These are phyloP conservation scores for Syngnathus typhle DNA, from an alignment of 2,113 vertebrate genomes.

Conservation along the genomic window DNA sequence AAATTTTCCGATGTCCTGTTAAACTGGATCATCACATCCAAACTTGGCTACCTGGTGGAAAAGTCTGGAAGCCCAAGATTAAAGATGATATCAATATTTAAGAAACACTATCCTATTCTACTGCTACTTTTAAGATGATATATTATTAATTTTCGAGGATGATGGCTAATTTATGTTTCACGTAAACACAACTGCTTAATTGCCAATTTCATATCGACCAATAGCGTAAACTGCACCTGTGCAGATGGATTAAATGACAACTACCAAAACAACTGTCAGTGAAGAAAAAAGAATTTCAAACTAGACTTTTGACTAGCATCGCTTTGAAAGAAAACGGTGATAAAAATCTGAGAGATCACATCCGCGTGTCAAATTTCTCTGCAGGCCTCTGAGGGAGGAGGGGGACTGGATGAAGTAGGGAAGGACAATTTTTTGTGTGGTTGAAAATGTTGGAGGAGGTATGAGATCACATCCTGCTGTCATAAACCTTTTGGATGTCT, in stretches of 20 bases:
- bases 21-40: too few relatives aligned
- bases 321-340: conserved; percentile 21
- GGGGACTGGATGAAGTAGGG: background rate
- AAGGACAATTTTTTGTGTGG: conserved; percentile 31
- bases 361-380: conserved; percentile 51
- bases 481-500: conserved; percentile 29
- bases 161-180: too few relatives aligned
- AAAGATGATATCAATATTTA: too few relatives aligned
- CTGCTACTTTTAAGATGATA: too few relatives aligned
- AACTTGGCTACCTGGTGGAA: too few relatives aligned
- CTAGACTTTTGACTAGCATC: background rate
- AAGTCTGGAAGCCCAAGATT: too few relatives aligned
- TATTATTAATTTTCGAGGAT: too few relatives aligned
- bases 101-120: too few relatives aligned
- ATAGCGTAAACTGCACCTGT: background rate
- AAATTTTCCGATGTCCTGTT: too few relatives aligned
- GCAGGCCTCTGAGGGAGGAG: conserved; percentile 25
- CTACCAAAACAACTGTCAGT: too few relatives aligned
- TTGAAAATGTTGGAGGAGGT: conserved; percentile 41
- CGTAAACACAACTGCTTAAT: conserved; percentile 7
- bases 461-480: conserved; percentile 56
- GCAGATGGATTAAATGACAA: too few relatives aligned
- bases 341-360: conserved; percentile 39
- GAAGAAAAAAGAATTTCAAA: too few relatives aligned
- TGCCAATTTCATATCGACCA: background rate